Conservation (phyloP, 2,888 invertebrate genomes). For the Augochlorella aurata region DNA sequence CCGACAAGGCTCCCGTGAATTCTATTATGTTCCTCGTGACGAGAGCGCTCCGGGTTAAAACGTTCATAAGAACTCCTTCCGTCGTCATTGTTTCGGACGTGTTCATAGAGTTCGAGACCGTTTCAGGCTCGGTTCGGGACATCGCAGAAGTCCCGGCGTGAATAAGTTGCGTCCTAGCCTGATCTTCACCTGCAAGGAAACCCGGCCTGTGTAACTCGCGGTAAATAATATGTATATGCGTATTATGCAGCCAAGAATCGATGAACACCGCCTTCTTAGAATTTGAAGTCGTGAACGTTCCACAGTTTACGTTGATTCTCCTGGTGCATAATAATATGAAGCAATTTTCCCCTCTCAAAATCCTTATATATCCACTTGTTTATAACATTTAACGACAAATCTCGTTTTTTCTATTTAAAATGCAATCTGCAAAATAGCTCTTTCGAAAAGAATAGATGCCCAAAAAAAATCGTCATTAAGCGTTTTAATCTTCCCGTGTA, state of each 20-base stretch:
- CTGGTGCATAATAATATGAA: not conserved
- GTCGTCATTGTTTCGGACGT: conserved; percentile 46
- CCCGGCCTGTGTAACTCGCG: conserved; percentile 27
- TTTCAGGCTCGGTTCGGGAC: conserved; percentile 33
- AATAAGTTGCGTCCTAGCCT: conserved; percentile 9
- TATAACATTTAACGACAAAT: no score
- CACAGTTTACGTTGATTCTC: no score
- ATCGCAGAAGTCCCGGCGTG: conserved; percentile 10
- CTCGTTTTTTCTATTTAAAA: not conserved
- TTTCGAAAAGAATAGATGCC: not conserved
- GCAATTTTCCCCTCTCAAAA: no score
- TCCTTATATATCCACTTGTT: not conserved
- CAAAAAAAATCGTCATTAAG: no score
- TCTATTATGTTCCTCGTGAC: conserved; percentile 35
- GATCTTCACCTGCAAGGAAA: conserved; percentile 53
- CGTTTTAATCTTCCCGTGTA: no score
- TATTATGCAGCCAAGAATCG: conserved; percentile 24
- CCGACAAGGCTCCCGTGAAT: conserved; percentile 43
- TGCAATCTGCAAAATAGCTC: not conserved
- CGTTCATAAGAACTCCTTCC: conserved; percentile 30
- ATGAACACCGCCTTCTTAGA: conserved; percentile 27
- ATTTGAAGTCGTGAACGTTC: not conserved
- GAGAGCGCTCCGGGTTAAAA: conserved; percentile 24
- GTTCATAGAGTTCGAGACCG: conserved; percentile 54
- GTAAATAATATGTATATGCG: not conserved